Conservation (phyloP, 1,140 invertebrate species). For the Homarus americanus region DNA sequence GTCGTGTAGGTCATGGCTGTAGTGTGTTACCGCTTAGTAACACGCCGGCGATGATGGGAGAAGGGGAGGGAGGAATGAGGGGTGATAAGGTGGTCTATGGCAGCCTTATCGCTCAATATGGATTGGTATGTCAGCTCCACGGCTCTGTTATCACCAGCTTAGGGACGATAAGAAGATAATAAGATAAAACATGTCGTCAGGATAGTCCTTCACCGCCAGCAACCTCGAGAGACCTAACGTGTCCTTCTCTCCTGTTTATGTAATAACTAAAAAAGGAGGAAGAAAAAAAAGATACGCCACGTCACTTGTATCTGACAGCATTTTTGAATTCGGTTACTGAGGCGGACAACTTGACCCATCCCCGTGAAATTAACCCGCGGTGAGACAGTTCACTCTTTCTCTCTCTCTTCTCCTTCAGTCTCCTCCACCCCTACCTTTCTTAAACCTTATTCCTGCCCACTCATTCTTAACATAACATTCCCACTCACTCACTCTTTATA, state of each 20-base stretch:
- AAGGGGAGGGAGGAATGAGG: too few species aligned
- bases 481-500: background rate
- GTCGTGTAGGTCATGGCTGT: too few species aligned
- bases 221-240: background rate
- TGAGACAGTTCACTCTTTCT: background rate
- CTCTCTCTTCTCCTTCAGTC: background rate
- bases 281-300: too few species aligned
- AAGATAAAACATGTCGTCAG: background rate
- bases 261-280: background rate
- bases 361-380: background rate
- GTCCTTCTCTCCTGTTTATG: background rate
- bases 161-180: background rate
- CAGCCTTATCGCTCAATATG: too few species aligned
- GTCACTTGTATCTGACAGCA: background rate
- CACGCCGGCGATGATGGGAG: too few species aligned
- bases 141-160: too few species aligned
- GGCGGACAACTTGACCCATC: background rate
- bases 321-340: background rate
- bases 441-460: background rate
- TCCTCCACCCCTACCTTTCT: background rate
- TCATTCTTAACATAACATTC: background rate
- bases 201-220: too few species aligned
- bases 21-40: too few species aligned
- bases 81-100: too few species aligned
- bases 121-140: too few species aligned